Conservation (phyloP, 35 echinoderm and acorn worm species). For the Ophioderma brevispina region DNA sequence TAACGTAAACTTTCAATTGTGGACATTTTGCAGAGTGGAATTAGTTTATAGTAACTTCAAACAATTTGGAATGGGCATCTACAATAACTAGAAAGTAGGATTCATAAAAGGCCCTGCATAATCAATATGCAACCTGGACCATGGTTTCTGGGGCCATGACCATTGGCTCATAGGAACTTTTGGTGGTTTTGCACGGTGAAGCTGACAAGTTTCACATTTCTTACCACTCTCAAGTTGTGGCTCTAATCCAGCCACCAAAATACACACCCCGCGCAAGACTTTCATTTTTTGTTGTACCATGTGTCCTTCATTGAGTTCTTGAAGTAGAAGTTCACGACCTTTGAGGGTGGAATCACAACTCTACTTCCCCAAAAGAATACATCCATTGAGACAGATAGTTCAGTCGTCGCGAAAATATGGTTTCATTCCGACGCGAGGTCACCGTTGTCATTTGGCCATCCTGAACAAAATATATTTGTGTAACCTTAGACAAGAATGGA, state of each 20-base stretch:
- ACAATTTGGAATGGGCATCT: constrained; percentile 46
- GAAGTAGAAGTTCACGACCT: background rate
- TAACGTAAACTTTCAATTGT: constrained; percentile 31
- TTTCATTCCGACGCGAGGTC: background rate
- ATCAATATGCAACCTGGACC: constrained; percentile 50
- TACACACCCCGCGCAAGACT: constrained; percentile 18
- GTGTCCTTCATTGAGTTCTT: background rate
- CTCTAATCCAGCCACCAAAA: constrained; percentile 59
- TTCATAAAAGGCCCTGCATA: constrained; percentile 38
- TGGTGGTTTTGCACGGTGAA: too few relatives aligned
- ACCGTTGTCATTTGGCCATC: background rate
- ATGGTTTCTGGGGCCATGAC: constrained; percentile 31
- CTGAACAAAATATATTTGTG: background rate
- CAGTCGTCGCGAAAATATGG: constrained; percentile 23
- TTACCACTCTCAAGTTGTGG: constrained; percentile 26
- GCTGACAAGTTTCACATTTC: constrained; percentile 39
- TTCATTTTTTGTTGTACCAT: constrained; percentile 41
- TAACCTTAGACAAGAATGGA: background rate
- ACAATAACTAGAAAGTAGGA: constrained; percentile 47
- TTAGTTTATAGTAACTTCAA: too few relatives aligned
- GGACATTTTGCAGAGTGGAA: too few relatives aligned
- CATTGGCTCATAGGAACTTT: constrained; percentile 17
- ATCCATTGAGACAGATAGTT: constrained; percentile 68
- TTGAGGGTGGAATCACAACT: constrained; percentile 55
- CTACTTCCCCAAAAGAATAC: constrained; percentile 63